Evolutionary conservation across 2,797 vertebrate species (phyloP), one percentile per base, ranked within the genome.

Genomic region (Oryzias sinensis): DNA sequence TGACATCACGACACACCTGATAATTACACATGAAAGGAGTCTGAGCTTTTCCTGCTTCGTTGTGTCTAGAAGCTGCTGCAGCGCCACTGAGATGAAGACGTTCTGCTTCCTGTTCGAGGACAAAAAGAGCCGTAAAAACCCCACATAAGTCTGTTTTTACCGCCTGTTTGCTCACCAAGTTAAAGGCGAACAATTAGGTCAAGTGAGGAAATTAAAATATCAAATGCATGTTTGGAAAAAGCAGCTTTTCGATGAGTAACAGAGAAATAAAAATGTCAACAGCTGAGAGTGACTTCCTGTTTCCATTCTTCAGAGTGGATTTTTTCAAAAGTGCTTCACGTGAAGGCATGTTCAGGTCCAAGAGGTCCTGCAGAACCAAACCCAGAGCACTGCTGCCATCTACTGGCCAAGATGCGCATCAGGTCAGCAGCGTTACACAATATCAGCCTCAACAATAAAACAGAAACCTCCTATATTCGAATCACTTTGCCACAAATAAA

Each of bases 381-480:
- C 5, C 74, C 68, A 75, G 81, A 78, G 62, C 73, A 56, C 81
- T 88, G 88, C 85, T 90, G 85, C 90, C 90, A 87, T 87, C 90
- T 91, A 73, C 83, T 89, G 90, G 85, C 25, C 27, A 0, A 49
- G 3, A 4, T 0, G 0, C 50, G 51, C 43, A 57, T 22, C 63
- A 69, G 48, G 56, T 5, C 58, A 50, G 46, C 50, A 5, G 56
- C 22, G 53, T 49, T 43, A 44, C 41, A 56, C 60, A 55, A 55
- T 15, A 63, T 5, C 44, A 9, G 37, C 14, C 9, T 27, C 14
- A 4, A 22, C 5, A 2, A 37, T 6, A 18, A 1, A 24, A 17
- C n/a, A 8, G 20, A 45, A 40, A n/a, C 0, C 6, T 16, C 16
- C 9, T 2, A 15, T 42, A 15, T 6, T 43, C 11, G 2, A 11